phyloP scores from a whole-genome alignment of 2,888 invertebrate species.

The Yponomeuta cagnagella region DNA sequence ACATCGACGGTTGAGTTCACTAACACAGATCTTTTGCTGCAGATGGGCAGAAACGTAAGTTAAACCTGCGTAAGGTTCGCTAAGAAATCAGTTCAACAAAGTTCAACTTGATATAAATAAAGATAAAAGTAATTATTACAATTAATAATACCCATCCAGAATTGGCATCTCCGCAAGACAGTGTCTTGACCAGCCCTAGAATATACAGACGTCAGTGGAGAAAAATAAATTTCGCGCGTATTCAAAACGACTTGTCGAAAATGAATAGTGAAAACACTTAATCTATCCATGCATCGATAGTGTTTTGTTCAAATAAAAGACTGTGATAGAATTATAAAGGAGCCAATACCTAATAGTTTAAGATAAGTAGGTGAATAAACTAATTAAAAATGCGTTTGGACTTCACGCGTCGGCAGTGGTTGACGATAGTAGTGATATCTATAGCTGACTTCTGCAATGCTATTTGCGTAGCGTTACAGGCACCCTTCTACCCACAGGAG shows the following conservation, averaged over 20 bases:
- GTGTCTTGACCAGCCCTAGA: conserved; percentile 39
- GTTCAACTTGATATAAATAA: conserved; percentile 13
- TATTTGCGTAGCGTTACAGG: conserved; percentile 88
- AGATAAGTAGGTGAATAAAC: neutral
- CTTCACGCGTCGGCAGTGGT: conserved; percentile 85
- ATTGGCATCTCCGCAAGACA: conserved; percentile 34
- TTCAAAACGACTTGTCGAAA: neutral
- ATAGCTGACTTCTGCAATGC: conserved; percentile 90
- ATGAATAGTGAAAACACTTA: neutral
- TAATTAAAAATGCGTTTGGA: conserved; percentile 68
- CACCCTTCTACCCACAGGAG: conserved; percentile 90
- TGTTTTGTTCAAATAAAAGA: no score
- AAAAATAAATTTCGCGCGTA: neutral
- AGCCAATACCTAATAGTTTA: no score
- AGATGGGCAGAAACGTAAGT: neutral
- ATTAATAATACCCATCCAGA: conserved; percentile 23
- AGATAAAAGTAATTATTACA: conserved; percentile 8
- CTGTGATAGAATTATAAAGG: no score
- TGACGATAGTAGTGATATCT: conserved; percentile 85
- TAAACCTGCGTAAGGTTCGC: neutral
- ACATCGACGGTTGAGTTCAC: neutral
- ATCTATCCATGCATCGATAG: neutral
- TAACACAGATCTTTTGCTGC: neutral
- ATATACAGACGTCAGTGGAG: conserved; percentile 18
- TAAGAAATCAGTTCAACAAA: neutral